phyloP scores from a whole-genome alignment of 2,113 vertebrate species.

The Aythya baeri region DNA sequence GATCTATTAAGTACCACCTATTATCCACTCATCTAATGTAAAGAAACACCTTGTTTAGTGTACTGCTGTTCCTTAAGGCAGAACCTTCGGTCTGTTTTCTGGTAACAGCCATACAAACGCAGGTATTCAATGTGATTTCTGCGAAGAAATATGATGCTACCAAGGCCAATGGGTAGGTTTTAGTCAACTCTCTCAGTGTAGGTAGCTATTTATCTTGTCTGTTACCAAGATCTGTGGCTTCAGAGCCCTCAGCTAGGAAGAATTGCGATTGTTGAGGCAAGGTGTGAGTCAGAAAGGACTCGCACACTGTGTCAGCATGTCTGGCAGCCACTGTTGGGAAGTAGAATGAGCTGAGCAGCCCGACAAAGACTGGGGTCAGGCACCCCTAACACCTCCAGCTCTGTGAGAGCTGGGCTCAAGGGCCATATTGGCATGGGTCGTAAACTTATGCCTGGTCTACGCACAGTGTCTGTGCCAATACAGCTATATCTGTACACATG shows the following conservation, averaged over 20 bases:
- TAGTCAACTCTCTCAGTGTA: background rate
- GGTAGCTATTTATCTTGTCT: background rate
- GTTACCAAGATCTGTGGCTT: background rate
- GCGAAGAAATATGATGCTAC: background rate
- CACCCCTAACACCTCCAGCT: background rate
- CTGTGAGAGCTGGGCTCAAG: background rate
- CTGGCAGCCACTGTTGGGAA: background rate
- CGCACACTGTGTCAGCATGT: background rate
- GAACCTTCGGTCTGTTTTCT: background rate
- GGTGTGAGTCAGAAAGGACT: background rate
- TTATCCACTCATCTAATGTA: background rate
- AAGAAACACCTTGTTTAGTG: background rate
- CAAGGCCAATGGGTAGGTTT: background rate
- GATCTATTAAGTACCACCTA: background rate
- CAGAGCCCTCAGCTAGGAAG: background rate
- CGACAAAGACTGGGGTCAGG: background rate
- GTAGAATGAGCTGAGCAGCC: background rate
- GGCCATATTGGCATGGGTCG: background rate
- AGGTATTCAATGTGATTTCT: background rate
- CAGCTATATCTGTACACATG: fast-evolving
- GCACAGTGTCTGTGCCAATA: fast-evolving
- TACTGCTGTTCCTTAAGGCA: background rate
- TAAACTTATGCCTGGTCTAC: background rate
- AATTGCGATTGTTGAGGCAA: background rate
- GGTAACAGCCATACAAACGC: background rate